A percentile compares a stretch with the other conserved stretches of the same genome.
Evolutionary conservation across 2,797 vertebrate genomes (phyloP).

Genomic region (Lagodon rhomboides): DNA sequence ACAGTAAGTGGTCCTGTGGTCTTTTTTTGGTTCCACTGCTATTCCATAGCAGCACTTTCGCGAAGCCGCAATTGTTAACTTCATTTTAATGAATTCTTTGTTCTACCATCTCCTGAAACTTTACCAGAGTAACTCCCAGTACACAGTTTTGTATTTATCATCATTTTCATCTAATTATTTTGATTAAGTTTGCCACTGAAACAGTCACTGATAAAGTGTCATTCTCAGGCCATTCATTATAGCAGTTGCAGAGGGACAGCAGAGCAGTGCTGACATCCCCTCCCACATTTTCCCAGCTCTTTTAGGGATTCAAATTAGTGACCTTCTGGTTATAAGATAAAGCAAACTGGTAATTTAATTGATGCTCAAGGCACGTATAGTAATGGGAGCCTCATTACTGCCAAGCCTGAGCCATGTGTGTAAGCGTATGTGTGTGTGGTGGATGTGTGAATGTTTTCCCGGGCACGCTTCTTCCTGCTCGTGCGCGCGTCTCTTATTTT

Average conservation of each 20-base stretch:
- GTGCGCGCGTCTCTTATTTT: conserved; percentile 25
- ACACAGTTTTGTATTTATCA: background rate
- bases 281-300: conserved; percentile 25
- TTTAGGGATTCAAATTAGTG: conserved; percentile 45
- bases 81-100: background rate
- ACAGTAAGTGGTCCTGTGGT: background rate
- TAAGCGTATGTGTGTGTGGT: background rate
- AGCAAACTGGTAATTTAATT: conserved; percentile 59
- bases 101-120: background rate
- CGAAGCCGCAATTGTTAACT: background rate
- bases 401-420: conserved; percentile 30
- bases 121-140: background rate
- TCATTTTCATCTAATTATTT: too few relatives aligned
- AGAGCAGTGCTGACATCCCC: conserved; percentile 23
- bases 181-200: background rate
- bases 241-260: background rate
- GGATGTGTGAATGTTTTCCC: background rate
- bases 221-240: background rate
- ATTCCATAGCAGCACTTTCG: too few relatives aligned
- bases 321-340: conserved; percentile 56
- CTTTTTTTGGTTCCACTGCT: too few relatives aligned
- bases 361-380: conserved; percentile 37
- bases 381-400: conserved; percentile 54
- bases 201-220: background rate
- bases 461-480: background rate